phyloP scores from a whole-genome alignment of 1,140 invertebrate species.

The Periplaneta americana region DNA sequence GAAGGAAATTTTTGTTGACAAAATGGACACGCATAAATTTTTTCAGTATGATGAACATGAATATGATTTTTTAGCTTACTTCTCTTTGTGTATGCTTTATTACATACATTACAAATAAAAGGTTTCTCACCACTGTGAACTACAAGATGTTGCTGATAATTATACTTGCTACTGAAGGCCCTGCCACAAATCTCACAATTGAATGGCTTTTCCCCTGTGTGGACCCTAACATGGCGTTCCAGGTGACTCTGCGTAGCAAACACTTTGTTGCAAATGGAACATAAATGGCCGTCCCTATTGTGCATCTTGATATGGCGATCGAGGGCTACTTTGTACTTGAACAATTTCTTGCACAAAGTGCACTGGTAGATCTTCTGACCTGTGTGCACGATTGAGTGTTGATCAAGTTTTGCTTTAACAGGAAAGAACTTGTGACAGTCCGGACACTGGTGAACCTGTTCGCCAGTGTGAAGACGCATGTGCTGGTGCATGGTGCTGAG shows the following conservation, averaged over 20 bases:
- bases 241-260: constrained; percentile 17
- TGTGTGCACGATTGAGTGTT: background rate
- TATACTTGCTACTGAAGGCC: constrained; percentile 9
- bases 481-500: background rate
- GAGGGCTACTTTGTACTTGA: background rate
- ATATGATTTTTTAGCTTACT: constrained; percentile 19
- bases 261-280: background rate
- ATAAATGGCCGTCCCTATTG: background rate
- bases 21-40: constrained; percentile 4
- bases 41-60: constrained; percentile 24
- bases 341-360: background rate
- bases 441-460: background rate
- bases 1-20: constrained; percentile 13
- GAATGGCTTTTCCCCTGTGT: constrained; percentile 9
- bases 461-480: background rate
- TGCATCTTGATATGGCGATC: constrained; percentile 3
- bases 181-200: constrained; percentile 10
- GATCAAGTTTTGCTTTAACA: background rate
- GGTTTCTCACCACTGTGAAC: constrained; percentile 39
- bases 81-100: constrained; percentile 38
- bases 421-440: background rate
- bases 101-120: constrained; percentile 47
- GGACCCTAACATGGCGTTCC: constrained; percentile 24
- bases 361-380: background rate
- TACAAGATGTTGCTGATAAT: background rate